These are phyloP conservation scores for Bombus haemorrhoidalis DNA, from an alignment of 1,140 invertebrate genomes.

Conservation along the genomic window DNA sequence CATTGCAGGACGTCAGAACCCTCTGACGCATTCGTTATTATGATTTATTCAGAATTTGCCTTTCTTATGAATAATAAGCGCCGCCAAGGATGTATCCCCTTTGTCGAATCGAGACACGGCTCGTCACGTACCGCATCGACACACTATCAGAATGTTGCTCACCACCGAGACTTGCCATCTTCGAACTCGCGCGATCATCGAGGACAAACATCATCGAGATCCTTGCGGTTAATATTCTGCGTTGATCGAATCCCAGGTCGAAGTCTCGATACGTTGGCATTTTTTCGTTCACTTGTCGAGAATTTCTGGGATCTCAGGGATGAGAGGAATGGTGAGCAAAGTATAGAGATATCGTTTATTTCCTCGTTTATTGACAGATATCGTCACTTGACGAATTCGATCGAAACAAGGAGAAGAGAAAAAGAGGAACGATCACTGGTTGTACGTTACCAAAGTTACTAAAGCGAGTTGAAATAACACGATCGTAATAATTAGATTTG, in stretches of 20 bases:
- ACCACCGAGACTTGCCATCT: too few relatives aligned
- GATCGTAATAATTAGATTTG: too few relatives aligned
- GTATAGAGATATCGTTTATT: too few relatives aligned
- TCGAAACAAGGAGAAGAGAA: not conserved
- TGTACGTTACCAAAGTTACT: too few relatives aligned
- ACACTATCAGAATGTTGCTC: not conserved
- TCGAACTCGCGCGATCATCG: not conserved
- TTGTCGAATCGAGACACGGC: slow-evolving; percentile 36
- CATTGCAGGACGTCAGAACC: slow-evolving; percentile 53
- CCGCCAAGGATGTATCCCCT: slow-evolving; percentile 42
- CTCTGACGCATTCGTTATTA: slow-evolving; percentile 62
- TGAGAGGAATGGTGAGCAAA: too few relatives aligned
- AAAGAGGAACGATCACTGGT: too few relatives aligned
- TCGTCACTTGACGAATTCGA: too few relatives aligned
- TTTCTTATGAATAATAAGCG: slow-evolving; percentile 64
- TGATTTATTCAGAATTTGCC: slow-evolving; percentile 66
- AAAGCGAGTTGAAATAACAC: too few relatives aligned
- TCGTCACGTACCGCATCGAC: slow-evolving; percentile 22
- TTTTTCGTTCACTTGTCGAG: too few relatives aligned
- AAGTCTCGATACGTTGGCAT: not conserved
- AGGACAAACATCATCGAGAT: not conserved
- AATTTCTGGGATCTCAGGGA: too few relatives aligned
- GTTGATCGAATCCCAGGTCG: accelerated
- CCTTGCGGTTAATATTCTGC: not conserved
- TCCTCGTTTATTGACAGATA: too few relatives aligned